phyloP scores from a whole-genome alignment of 2,113 vertebrate species.

The Aegithalos caudatus region DNA sequence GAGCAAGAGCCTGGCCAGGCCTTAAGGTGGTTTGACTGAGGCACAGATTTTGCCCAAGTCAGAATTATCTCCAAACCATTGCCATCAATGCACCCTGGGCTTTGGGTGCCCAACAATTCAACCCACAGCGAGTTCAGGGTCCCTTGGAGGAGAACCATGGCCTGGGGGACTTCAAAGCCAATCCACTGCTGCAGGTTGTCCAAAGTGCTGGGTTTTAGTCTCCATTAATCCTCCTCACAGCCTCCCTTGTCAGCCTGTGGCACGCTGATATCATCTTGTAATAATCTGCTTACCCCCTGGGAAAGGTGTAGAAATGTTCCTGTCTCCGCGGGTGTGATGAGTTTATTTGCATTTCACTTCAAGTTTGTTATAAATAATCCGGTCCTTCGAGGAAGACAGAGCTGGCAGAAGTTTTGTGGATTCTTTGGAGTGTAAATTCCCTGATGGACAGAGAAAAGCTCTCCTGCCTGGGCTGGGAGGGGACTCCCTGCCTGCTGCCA shows the following conservation, averaged over 20 bases:
- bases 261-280: not conserved
- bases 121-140: not conserved
- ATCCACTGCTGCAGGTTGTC: not conserved
- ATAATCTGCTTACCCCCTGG: not conserved
- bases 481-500: not conserved
- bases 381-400: not conserved
- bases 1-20: not conserved
- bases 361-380: not conserved
- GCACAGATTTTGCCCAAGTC: not conserved
- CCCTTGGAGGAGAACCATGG: too few species aligned
- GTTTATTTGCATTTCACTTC: not conserved
- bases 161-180: not conserved
- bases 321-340: not conserved
- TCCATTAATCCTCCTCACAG: not conserved
- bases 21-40: not conserved
- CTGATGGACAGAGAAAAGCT: not conserved
- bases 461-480: not conserved
- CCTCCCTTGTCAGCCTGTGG: not conserved
- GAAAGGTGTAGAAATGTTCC: not conserved
- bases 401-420: not conserved
- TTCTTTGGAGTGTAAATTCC: not conserved
- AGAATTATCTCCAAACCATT: not conserved
- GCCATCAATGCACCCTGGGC: not conserved
- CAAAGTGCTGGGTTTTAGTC: not conserved
- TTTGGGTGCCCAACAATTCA: not conserved